phyloP scores from a whole-genome alignment of 2,797 vertebrate species.

The Limnodromus scolopaceus region DNA sequence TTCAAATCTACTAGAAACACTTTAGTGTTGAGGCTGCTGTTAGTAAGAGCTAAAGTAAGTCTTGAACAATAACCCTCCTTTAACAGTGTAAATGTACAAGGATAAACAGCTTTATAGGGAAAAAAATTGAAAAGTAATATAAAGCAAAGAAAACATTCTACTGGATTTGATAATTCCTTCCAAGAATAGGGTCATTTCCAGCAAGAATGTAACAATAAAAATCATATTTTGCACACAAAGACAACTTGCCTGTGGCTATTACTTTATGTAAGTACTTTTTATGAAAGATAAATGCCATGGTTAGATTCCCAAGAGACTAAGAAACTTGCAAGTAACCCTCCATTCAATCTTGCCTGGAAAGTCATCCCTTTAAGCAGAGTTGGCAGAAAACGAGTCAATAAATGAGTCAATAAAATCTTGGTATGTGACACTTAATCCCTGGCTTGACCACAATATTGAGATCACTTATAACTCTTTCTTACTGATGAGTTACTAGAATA shows the following conservation, averaged over 20 bases:
- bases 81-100: neutral
- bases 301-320: neutral
- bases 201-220: neutral
- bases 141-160: neutral
- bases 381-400: conserved; percentile 32
- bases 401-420: conserved; percentile 34
- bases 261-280: conserved; percentile 10
- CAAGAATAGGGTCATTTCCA: neutral
- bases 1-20: neutral
- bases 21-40: neutral
- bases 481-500: neutral
- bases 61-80: neutral
- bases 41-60: neutral
- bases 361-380: neutral
- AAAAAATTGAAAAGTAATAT: neutral
- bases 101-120: neutral
- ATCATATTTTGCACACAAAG: conserved; percentile 15
- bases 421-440: conserved; percentile 43
- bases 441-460: neutral
- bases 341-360: conserved; percentile 14
- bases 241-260: conserved; percentile 1
- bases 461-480: neutral
- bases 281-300: conserved; percentile 25
- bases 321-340: neutral
- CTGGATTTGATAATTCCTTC: neutral